Evolutionary conservation across 2,888 invertebrate genomes (phyloP).

Genomic region (Melinaea marsaeus): DNA sequence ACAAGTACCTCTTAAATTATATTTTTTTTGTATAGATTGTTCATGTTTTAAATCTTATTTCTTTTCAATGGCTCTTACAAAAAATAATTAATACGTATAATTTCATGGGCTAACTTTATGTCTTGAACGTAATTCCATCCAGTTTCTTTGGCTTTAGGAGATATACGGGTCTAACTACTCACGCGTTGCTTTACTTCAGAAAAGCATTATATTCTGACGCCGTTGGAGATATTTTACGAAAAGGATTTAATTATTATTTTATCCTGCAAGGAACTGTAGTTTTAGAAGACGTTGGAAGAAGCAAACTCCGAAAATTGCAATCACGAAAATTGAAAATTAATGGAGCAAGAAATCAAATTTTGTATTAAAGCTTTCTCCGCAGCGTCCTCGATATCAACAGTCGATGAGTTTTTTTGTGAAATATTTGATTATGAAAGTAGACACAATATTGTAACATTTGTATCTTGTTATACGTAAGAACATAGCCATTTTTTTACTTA

Average conservation of each 20-base stretch:
- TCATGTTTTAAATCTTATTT: no score
- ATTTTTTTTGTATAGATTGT: no score
- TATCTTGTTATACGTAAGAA: no score
- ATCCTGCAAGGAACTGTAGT: slow-evolving; percentile 52
- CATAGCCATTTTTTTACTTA: background rate
- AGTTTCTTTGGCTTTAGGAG: no score
- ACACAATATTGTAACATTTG: no score
- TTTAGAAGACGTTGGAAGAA: slow-evolving; percentile 62
- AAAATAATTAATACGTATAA: no score
- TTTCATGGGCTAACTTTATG: no score
- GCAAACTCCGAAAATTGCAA: no score
- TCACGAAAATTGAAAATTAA: slow-evolving; percentile 77
- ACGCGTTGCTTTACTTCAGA: background rate
- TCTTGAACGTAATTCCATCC: no score
- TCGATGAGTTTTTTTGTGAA: slow-evolving; percentile 28
- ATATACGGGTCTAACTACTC: no score
- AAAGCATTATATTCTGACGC: slow-evolving; percentile 3
- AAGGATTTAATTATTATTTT: slow-evolving; percentile 56
- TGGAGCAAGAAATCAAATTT: slow-evolving; percentile 76
- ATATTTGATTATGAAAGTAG: background rate
- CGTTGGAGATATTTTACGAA: slow-evolving; percentile 15
- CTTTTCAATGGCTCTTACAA: no score
- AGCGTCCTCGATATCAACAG: slow-evolving; percentile 31
- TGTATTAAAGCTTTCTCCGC: slow-evolving; percentile 68
- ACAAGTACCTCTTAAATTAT: no score